Base-by-base conservation (phyloP, 2,797 vertebrate genomes). In the Myripristis murdjan region DNA sequence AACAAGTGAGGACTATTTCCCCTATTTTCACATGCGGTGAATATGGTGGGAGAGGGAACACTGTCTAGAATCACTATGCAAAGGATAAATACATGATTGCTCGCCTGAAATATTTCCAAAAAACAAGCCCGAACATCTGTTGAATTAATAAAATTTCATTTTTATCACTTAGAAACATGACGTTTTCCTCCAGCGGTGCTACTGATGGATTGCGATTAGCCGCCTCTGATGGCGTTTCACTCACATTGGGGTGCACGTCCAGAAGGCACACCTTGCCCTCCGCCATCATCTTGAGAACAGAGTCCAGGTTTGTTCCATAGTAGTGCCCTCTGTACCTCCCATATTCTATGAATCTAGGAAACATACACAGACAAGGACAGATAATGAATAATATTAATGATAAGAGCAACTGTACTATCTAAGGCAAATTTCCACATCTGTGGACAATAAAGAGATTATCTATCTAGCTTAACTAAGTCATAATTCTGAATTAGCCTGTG, bases 201-300 rank as follows among this genome's bases (percentile, higher is more conserved):
- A 35, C 9, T 35, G 33, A 35, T 31, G 28, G n/a, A 49, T 5
- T 43, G 46, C 60, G 48, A 55, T 33, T 55, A 24, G 52, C 1
- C 31, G 31, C 20, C 51, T 44, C 26, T 41, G 5, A 49, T 47
- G 18, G 46, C n/a, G 6, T 23, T 2, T 73, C 43, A 72, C 91
- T 84, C 54, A 93, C 82, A 72, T 68, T 82, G 0, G 86, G 90
- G 64, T 90, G 87, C 31, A 86, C 43, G 12, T 88, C 77, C 61
- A 87, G 81, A 78, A 98, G 86, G 85, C 97, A 99, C 60, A 98
- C 95, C 93, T 97, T 98, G 86, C 95, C 95, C 88, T 96, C 96
- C 67, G 92, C 93, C 65, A 97, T 90, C 70, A 97, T 96, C 44
- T 91, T 94, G 55, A 93, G 88, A 73, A 97, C 92, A 0, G 96